Percentiles rank a stretch among this genome's conserved stretches.
These are phyloP conservation scores for Tragopan temminckii DNA, from an alignment of 2,797 vertebrate genomes.

Conservation along the genomic window DNA sequence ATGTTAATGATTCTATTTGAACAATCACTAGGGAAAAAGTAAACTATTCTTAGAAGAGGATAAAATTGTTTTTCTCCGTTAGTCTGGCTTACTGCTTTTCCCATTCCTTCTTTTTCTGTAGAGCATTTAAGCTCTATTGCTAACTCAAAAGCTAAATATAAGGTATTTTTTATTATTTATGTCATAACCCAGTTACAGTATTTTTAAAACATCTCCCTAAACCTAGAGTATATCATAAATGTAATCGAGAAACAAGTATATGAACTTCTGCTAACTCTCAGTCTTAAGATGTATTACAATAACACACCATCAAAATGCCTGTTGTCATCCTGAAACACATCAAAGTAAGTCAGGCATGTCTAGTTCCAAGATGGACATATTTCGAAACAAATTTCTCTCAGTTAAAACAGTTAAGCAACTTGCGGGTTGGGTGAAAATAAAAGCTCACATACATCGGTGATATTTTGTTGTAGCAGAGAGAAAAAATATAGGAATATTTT, in stretches of 20 bases:
- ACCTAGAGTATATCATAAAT: not conserved
- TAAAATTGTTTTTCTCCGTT: not conserved
- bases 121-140: not conserved
- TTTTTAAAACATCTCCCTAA: not conserved
- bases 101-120: not conserved
- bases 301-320: not conserved
- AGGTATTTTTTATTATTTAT: not conserved
- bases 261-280: not conserved
- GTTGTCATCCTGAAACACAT: not conserved
- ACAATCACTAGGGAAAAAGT: not conserved
- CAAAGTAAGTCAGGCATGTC: constrained; percentile 22
- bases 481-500: not conserved
- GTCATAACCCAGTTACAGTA: not conserved
- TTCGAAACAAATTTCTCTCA: not conserved
- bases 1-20: not conserved
- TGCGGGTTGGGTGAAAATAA: not conserved
- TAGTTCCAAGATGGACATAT: not conserved
- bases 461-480: not conserved
- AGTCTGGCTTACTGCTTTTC: not conserved
- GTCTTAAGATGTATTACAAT: not conserved
- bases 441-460: not conserved
- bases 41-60: not conserved
- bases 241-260: not conserved
- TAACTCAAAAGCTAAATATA: not conserved
- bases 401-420: not conserved